These are phyloP conservation scores for Pyrocephalus nanus DNA, from an alignment of 2,797 vertebrate species.

Conservation along the genomic window DNA sequence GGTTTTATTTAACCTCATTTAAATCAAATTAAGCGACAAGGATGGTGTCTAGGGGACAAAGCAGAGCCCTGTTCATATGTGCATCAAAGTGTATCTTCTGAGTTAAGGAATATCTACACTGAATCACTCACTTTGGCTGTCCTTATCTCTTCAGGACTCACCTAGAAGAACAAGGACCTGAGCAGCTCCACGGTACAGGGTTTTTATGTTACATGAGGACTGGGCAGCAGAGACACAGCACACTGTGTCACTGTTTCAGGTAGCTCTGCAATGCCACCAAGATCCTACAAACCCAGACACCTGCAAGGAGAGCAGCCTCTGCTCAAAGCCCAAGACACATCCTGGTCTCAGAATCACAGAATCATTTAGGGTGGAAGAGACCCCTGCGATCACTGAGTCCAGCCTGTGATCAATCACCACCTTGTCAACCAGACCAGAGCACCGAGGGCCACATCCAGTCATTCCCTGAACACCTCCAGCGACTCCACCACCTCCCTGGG, in stretches of 20 bases:
- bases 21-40: not conserved
- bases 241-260: not conserved
- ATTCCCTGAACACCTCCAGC: not conserved
- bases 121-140: not conserved
- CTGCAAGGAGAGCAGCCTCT: not conserved
- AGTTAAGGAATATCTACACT: not conserved
- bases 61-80: not conserved
- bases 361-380: not conserved
- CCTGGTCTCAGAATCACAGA: not conserved
- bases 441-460: not conserved
- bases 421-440: not conserved
- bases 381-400: not conserved
- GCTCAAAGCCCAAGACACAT: rapidly evolving
- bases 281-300: not conserved
- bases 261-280: not conserved
- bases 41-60: not conserved
- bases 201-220: not conserved
- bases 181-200: not conserved
- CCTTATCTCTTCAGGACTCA: not conserved
- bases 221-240: rapidly evolving
- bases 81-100: not conserved
- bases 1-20: conserved; percentile 25
- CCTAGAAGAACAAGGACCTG: not conserved
- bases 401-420: too few species aligned
- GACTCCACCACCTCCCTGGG: not conserved